phyloP scores from a whole-genome alignment of 2,797 vertebrate species.

The Gymnoscopelus braueri region DNA sequence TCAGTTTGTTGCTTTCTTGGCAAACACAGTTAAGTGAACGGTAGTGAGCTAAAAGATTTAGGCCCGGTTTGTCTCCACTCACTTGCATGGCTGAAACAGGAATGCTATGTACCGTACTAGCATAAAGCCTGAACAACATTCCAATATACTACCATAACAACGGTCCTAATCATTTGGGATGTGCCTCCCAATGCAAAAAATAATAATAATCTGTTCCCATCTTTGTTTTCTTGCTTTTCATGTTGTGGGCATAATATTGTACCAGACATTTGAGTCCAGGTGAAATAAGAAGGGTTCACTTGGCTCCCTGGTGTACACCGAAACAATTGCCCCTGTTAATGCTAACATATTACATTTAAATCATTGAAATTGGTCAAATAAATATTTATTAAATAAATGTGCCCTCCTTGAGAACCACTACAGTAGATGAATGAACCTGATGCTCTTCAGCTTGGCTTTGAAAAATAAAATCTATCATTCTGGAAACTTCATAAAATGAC shows the following conservation, averaged over 20 bases:
- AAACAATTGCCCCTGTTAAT: neutral
- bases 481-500: too few species aligned
- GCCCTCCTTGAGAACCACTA: too few species aligned
- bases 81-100: slow-evolving; percentile 36
- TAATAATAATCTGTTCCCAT: too few species aligned
- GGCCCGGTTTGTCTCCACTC: slow-evolving; percentile 36
- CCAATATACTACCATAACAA: slow-evolving; percentile 37
- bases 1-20: slow-evolving; percentile 43
- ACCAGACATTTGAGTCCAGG: neutral
- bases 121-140: slow-evolving; percentile 31
- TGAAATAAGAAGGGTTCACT: too few species aligned
- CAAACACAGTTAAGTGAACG: slow-evolving; percentile 17
- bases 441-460: too few species aligned
- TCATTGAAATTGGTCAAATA: too few species aligned
- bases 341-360: too few species aligned
- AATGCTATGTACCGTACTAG: slow-evolving; percentile 15
- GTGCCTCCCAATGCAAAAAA: neutral
- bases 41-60: slow-evolving; percentile 30
- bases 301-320: neutral
- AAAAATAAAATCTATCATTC: too few species aligned
- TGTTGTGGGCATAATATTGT: neutral
- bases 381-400: too few species aligned
- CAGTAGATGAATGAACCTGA: too few species aligned
- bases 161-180: slow-evolving; percentile 37
- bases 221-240: neutral